These are phyloP conservation scores for Corythucha ciliata DNA, from an alignment of 2,888 invertebrate species.

Conservation along the genomic window DNA sequence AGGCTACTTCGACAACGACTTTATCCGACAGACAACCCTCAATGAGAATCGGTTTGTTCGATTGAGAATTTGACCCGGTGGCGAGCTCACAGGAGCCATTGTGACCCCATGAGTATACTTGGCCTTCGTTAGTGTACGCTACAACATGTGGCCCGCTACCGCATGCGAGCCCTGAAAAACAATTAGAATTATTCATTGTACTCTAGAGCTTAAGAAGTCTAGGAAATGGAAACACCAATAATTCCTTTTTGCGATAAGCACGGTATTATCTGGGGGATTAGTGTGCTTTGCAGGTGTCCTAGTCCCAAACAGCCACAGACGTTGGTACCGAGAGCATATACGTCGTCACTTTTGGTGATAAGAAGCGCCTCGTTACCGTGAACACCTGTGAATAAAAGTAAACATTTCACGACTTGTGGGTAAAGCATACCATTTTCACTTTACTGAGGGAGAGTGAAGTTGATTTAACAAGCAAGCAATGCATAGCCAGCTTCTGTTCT, in stretches of 20 bases:
- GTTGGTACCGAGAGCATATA: slow-evolving; percentile 50
- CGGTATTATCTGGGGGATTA: slow-evolving; percentile 47
- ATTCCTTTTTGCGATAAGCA: slow-evolving; percentile 46
- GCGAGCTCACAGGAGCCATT: slow-evolving; percentile 52
- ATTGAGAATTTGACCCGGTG: slow-evolving; percentile 48
- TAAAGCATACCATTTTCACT: background rate
- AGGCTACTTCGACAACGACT: slow-evolving; percentile 47
- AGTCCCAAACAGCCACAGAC: slow-evolving; percentile 49
- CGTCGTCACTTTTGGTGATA: slow-evolving; percentile 49
- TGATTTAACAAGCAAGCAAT: too few species aligned
- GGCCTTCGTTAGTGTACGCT: slow-evolving; percentile 48
- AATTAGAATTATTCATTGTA: too few species aligned
- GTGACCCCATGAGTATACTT: slow-evolving; percentile 52
- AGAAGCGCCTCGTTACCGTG: slow-evolving; percentile 51
- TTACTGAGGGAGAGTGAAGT: too few species aligned
- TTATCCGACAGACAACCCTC: slow-evolving; percentile 43
- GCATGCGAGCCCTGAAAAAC: slow-evolving; percentile 44
- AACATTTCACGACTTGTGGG: background rate
- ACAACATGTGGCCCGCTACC: slow-evolving; percentile 53
- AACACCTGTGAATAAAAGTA: slow-evolving; percentile 39
- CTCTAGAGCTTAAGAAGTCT: background rate
- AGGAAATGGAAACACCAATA: slow-evolving; percentile 39
- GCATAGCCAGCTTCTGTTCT: too few species aligned
- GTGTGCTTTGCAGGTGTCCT: slow-evolving; percentile 46
- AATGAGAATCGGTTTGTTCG: slow-evolving; percentile 44